These are phyloP conservation scores for Acleris emargana DNA, from an alignment of 2,888 invertebrate genomes.

Conservation along the genomic window DNA sequence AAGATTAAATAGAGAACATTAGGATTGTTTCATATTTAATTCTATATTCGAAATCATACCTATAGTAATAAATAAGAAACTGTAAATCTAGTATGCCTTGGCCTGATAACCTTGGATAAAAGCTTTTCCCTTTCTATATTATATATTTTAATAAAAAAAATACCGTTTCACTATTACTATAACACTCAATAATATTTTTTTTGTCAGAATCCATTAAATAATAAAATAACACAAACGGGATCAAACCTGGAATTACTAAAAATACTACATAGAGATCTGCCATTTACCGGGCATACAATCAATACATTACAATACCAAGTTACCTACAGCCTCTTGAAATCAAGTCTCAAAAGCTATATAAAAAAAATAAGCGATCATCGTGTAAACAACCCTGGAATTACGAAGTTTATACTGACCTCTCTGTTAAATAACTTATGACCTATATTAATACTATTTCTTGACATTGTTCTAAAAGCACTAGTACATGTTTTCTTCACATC, in stretches of 20 bases:
- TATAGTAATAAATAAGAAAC: no score
- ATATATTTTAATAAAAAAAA: no score
- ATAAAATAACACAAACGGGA: neutral
- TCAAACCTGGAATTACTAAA: no score
- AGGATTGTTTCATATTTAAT: no score
- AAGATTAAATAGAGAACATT: no score
- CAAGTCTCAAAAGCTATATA: slow-evolving; percentile 19
- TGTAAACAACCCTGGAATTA: slow-evolving; percentile 42
- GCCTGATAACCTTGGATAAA: no score
- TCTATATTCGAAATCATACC: no score
- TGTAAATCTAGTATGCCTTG: no score
- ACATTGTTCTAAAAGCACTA: slow-evolving; percentile 56
- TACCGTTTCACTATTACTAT: no score
- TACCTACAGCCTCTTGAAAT: slow-evolving; percentile 22
- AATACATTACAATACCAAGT: slow-evolving; percentile 10
- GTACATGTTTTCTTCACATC: slow-evolving; percentile 55
- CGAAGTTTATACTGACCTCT: slow-evolving; percentile 77
- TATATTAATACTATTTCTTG: slow-evolving; percentile 64
- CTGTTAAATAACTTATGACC: slow-evolving; percentile 84
- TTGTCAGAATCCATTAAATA: slow-evolving; percentile 3
- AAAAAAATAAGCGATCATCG: slow-evolving; percentile 41
- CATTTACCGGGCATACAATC: slow-evolving; percentile 5
- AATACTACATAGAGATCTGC: neutral
- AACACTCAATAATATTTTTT: neutral
- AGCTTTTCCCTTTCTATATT: no score